These are phyloP conservation scores for Saguinus midas DNA, from an alignment of 2,113 vertebrate species.

Conservation along the genomic window DNA sequence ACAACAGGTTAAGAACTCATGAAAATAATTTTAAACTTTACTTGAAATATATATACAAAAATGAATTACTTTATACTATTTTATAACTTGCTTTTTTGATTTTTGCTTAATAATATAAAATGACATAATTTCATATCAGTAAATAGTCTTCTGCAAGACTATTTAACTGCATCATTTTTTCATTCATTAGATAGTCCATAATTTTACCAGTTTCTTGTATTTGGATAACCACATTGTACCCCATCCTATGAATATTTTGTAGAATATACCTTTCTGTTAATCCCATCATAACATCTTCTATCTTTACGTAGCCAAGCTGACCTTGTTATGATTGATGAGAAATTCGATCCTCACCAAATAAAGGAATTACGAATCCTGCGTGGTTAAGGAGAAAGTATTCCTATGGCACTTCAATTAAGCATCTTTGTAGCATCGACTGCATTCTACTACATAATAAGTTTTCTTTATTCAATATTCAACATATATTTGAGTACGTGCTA, in stretches of 20 bases:
- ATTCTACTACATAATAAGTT: neutral
- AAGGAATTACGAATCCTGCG: neutral
- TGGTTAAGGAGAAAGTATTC: neutral
- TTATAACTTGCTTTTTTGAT: neutral
- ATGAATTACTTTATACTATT: neutral
- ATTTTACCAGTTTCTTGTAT: neutral
- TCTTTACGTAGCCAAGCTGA: neutral
- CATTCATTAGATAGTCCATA: neutral
- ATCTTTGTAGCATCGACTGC: neutral
- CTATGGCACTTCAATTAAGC: neutral
- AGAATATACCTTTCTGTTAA: neutral
- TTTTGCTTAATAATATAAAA: constrained; percentile 3
- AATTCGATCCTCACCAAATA: neutral
- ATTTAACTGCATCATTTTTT: constrained; percentile 9
- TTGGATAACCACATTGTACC: neutral
- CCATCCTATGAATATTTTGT: neutral
- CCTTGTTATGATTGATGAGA: neutral
- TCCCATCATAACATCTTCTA: neutral
- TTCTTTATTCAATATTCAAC: neutral
- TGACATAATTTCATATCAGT: neutral
- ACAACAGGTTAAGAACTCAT: neutral
- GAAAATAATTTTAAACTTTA: neutral
- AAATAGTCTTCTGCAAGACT: neutral
- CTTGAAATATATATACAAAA: neutral
- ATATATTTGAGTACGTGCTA: neutral